Base-by-base conservation (phyloP, 2,888 invertebrate genomes). In the Sabatieria punctata region DNA sequence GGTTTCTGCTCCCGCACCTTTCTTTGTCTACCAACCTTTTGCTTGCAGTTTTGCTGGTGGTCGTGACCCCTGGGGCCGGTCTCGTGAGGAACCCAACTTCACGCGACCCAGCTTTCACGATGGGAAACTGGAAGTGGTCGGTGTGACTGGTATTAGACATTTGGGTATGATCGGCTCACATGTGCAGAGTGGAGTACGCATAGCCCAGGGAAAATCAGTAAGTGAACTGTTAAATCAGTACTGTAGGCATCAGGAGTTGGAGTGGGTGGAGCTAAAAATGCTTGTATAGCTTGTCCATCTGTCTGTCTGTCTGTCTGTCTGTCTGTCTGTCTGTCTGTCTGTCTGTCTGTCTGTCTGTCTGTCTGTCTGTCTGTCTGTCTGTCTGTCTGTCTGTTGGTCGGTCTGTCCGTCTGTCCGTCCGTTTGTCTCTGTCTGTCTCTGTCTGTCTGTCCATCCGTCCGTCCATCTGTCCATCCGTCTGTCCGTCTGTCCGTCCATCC, bases 111-210 rank as follows among this genome's bases (percentile, higher is more conserved):
- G 93, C 71, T 97, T 99, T 72, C 95, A 91, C 79, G 97, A 99
- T 71, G 97, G 97, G 51, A 85, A 91, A 78, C 73, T 99, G 65
- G 97, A 99, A 73, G 85, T 97, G 51, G 95, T 99, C 42, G 97
- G 97, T 47, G 91, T 99, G 44, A 89, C 91, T 30, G 97, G 97
- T 48, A 93, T 99, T 41, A 88, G 95, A 46, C 95, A 99, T 71
- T 77, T 99, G 65, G 97, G 95, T 3, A 91, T 95, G 74, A 99
- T 99, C 61, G 93, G 95, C 73, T 89, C 93, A 46, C 95, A 97
- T 43, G 75, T 97, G 61, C 19, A 37, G 8, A 85, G 85, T 54
- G 97, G 93, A 56, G 88, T 86, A 77, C 77, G 97, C 64, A 91
- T 99, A 71, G 95, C 97, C 59, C 97, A 97, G 78, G 95, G 91